Evolutionary conservation across 2,888 invertebrate genomes (phyloP).

Genomic region (Phalera bucephala): DNA sequence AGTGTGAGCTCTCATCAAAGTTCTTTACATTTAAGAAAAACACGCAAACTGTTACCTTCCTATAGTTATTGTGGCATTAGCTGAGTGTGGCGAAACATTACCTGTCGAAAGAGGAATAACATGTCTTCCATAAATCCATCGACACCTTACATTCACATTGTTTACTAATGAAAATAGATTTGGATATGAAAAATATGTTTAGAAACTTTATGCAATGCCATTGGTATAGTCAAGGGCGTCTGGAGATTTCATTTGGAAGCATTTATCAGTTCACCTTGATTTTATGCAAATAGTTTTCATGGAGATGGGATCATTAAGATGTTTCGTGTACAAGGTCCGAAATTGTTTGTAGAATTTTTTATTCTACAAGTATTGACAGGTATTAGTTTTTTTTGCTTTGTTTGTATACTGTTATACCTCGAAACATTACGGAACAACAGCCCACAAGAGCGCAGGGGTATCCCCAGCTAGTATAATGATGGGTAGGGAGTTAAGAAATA

Average conservation of each 20-base stretch:
- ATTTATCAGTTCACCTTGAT: slow-evolving; percentile 1
- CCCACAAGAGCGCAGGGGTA: too few relatives aligned
- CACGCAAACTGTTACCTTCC: not conserved
- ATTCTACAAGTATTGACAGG: too few relatives aligned
- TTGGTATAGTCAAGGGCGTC: slow-evolving; percentile 30
- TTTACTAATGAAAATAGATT: slow-evolving; percentile 20
- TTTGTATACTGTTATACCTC: too few relatives aligned
- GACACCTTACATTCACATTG: slow-evolving; percentile 21
- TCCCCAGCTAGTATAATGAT: too few relatives aligned
- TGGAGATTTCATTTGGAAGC: slow-evolving; percentile 20
- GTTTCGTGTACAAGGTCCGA: too few relatives aligned
- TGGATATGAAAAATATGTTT: slow-evolving; percentile 27
- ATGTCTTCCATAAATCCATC: slow-evolving; percentile 25
- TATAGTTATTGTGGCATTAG: slow-evolving; percentile 12
- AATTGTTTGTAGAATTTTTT: too few relatives aligned
- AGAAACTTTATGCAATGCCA: slow-evolving; percentile 19
- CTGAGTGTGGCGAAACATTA: slow-evolving; percentile 16
- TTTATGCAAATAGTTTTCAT: not conserved
- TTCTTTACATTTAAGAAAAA: too few relatives aligned
- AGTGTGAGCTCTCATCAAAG: too few relatives aligned
- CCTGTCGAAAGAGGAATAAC: slow-evolving; percentile 17
- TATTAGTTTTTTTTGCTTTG: too few relatives aligned
- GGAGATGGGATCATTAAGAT: too few relatives aligned
- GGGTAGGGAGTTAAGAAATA: too few relatives aligned
- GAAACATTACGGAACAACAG: too few relatives aligned